Conservation (phyloP, 2,888 invertebrate genomes). For the Choreutis nemorana region DNA sequence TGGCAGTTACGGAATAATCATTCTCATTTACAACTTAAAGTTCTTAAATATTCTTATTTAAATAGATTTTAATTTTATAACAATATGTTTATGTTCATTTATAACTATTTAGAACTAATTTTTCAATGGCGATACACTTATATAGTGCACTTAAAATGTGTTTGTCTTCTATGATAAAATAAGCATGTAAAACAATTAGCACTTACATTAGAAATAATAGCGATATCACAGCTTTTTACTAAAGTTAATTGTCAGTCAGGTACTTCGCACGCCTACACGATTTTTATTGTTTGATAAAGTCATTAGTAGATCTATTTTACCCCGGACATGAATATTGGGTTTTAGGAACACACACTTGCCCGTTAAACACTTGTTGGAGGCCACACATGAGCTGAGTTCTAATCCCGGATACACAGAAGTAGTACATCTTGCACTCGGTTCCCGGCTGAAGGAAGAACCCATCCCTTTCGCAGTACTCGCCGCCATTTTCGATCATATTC, state of each 20-base stretch:
- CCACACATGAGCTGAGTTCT: constrained; percentile 59
- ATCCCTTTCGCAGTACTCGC: constrained; percentile 41
- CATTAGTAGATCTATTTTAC: constrained; percentile 20
- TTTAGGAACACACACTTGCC: constrained; percentile 60
- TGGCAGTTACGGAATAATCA: no score
- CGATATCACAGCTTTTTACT: constrained; percentile 28
- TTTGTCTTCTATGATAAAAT: no score
- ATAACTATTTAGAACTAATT: no score
- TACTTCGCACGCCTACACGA: constrained; percentile 20
- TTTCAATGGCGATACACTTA: no score
- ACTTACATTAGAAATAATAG: no score
- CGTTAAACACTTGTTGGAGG: constrained; percentile 59
- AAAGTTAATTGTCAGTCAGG: constrained; percentile 26
- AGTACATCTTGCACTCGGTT: constrained; percentile 60
- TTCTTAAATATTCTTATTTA: no score
- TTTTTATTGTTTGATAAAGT: neutral
- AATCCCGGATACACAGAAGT: constrained; percentile 62
- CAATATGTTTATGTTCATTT: no score
- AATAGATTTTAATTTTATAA: no score
- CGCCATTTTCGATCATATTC: constrained; percentile 25
- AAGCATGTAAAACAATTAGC: no score
- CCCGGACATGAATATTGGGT: constrained; percentile 54
- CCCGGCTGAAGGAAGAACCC: constrained; percentile 65
- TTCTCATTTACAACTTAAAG: no score
- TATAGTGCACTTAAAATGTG: no score